A percentile compares a stretch with the other conserved stretches of the same genome.
These are phyloP conservation scores for Halesus radiatus DNA, from an alignment of 1,140 invertebrate species.

Conservation along the genomic window DNA sequence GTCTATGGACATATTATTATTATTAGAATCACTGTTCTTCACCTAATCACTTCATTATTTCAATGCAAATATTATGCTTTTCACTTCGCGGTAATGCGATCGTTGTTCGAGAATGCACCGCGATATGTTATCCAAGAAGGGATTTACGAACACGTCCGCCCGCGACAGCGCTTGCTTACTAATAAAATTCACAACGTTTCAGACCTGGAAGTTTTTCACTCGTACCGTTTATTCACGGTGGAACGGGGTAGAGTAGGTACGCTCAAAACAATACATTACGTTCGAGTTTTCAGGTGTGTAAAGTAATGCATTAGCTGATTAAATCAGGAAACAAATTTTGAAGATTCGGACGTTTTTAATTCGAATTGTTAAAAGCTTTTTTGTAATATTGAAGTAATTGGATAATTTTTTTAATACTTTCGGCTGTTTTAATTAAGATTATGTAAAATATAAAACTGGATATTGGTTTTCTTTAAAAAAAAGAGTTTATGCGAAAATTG, in stretches of 20 bases:
- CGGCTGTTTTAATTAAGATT: too few relatives aligned
- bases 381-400: too few relatives aligned
- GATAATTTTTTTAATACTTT: too few relatives aligned
- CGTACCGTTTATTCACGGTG: conserved; percentile 12
- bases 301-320: too few relatives aligned
- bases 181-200: conserved; percentile 22
- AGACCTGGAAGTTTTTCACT: conserved; percentile 11
- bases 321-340: too few relatives aligned
- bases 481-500: too few relatives aligned
- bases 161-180: conserved; percentile 11
- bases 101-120: not conserved
- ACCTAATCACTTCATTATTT: conserved; percentile 11
- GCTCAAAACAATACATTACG: too few relatives aligned
- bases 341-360: too few relatives aligned
- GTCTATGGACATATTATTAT: conserved; percentile 30
- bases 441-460: too few relatives aligned
- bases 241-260: not conserved
- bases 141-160: conserved; percentile 15
- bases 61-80: conserved; percentile 33
- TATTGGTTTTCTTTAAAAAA: too few relatives aligned
- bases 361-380: too few relatives aligned
- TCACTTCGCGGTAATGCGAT: not conserved
- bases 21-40: conserved; percentile 8
- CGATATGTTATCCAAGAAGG: not conserved
- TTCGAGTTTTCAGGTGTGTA: too few relatives aligned